Percentiles rank a stretch among this genome's conserved stretches.
Evolutionary conservation across 2,888 invertebrate species (phyloP).

Genomic region (Carterocephalus palaemon): DNA sequence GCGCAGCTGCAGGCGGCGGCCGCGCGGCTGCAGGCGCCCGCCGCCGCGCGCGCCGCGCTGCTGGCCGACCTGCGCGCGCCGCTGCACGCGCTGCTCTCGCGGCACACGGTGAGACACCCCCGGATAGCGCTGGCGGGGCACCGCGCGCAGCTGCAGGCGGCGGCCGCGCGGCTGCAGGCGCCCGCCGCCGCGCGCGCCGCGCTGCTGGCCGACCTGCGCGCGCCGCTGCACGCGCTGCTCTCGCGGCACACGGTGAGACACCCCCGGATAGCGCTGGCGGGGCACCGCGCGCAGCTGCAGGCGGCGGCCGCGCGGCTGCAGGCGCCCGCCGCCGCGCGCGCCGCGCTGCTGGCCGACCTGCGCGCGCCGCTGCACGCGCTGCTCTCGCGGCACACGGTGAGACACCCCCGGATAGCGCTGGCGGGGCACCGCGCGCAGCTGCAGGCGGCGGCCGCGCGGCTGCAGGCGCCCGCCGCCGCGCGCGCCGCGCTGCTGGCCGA

Average conservation of each 20-base stretch:
- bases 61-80: constrained; percentile 29
- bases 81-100: constrained; percentile 27
- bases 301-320: constrained; percentile 49
- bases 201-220: constrained; percentile 28
- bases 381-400: constrained; percentile 28
- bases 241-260: constrained; percentile 26
- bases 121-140: constrained; percentile 68
- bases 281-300: constrained; percentile 37
- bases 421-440: too few relatives aligned
- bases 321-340: constrained; percentile 26
- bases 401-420: too few relatives aligned
- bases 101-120: constrained; percentile 27
- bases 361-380: constrained; percentile 29
- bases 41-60: constrained; percentile 26
- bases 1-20: constrained; percentile 35
- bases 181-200: constrained; percentile 26
- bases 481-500: constrained; percentile 16
- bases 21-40: constrained; percentile 49
- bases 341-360: constrained; percentile 28
- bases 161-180: constrained; percentile 49
- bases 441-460: too few relatives aligned
- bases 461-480: constrained; percentile 36
- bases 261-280: constrained; percentile 69
- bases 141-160: constrained; percentile 36
- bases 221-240: constrained; percentile 29